These are phyloP conservation scores for Saguinus imperator DNA, from an alignment of 2,113 vertebrate genomes.

Conservation along the genomic window DNA sequence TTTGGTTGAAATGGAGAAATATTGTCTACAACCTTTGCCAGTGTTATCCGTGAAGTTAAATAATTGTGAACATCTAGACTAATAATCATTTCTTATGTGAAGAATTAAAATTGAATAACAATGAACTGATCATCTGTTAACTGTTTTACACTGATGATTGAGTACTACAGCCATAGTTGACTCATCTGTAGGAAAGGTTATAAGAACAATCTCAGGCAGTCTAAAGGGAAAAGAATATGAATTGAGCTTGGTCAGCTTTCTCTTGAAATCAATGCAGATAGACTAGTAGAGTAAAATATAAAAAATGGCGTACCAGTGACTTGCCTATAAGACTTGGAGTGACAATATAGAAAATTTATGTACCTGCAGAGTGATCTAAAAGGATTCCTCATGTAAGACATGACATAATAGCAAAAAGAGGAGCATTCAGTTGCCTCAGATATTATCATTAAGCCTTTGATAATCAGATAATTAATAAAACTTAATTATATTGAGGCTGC, in stretches of 20 bases:
- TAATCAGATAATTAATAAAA: neutral
- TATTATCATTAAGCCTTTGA: neutral
- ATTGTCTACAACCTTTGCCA: constrained; percentile 40
- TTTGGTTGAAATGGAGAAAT: constrained; percentile 74
- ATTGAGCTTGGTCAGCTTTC: neutral
- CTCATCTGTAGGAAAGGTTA: neutral
- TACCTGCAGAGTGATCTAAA: neutral
- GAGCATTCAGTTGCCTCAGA: neutral
- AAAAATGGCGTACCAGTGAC: neutral
- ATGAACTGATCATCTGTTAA: neutral
- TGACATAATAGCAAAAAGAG: neutral
- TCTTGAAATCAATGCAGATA: neutral
- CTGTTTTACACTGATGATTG: neutral
- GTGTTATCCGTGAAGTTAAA: constrained; percentile 27
- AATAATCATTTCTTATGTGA: constrained; percentile 5
- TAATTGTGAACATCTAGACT: constrained; percentile 40
- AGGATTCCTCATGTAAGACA: neutral
- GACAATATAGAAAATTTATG: neutral
- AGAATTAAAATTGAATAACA: constrained; percentile 49
- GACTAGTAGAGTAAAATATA: neutral
- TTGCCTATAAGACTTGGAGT: neutral
- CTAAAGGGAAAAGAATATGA: neutral
- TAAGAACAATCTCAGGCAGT: neutral
- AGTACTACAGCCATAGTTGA: neutral
- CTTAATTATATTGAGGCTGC: too few species aligned